Evolutionary conservation across 2,113 vertebrate genomes (phyloP), one percentile per base, ranked within the genome.

Genomic region (Clinocottus analis): DNA sequence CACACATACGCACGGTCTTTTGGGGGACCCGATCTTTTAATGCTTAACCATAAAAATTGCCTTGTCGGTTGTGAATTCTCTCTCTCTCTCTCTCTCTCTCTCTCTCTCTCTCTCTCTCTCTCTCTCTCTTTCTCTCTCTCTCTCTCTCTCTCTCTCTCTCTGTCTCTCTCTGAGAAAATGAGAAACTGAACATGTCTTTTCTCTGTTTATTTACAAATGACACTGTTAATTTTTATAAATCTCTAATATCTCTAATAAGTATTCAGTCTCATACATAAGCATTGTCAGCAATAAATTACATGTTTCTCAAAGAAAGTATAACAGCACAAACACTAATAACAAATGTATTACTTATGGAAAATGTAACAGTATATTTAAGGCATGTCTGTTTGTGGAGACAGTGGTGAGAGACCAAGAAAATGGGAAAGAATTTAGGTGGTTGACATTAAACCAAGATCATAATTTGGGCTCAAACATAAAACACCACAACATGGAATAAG

Each of bases 351-450:
- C 63, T 73, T 72, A 65, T 75, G 79, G 79, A 78, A 72, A 86
- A 73, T 62, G 60, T 63, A 77, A 74, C 23, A 41, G 53, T 79
- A 75, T 77, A 77, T 81, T 68, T 13, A 78, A 83, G 60, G 37
- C 72, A 70, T 17, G 69, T 84, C 79, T 89, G 80, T 85, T 86
- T 65, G 71, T 85, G 84, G 89, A 88, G 89, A 89, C 89, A 87
- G 85, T 78, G 84, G 85, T 83, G 65, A 83, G 84, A 80, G 75
- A 80, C 77, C 63, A 77, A 79, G 56, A 80, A 84, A 84, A 87
- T 73, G 13, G 69, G 75, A 83, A 87, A 80, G 63, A 90, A 84
- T 82, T 85, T 86, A 79, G 66, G 56, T 85, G 85, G 80, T 88
- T 72, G 76, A 85, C 75, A 71, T 77, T 62, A 81, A 90, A 83